A percentile compares a stretch with the other conserved stretches of the same genome.
These are phyloP conservation scores for Henricia sp. DNA, from an alignment of 53 echinoderm and acorn worm species.

Conservation along the genomic window DNA sequence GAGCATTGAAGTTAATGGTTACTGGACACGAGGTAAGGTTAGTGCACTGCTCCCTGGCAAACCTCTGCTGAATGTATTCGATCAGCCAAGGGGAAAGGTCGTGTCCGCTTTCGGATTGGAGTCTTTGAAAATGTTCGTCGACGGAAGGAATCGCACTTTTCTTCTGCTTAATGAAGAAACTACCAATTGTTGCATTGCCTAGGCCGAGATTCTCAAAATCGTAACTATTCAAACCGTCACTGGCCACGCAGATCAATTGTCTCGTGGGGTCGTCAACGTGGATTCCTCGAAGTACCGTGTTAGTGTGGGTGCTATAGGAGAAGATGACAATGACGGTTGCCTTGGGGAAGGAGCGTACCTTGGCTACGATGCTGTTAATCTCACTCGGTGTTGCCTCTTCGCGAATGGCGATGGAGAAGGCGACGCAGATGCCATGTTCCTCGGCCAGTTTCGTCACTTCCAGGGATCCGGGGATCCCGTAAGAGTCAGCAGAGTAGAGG, in stretches of 20 bases:
- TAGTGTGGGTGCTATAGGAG: neutral
- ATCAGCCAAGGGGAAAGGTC: neutral
- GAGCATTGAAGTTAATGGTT: neutral
- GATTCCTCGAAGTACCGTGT: neutral
- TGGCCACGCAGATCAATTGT: neutral
- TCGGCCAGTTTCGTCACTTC: neutral
- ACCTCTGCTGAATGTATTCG: neutral
- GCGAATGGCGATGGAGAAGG: neutral
- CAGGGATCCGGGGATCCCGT: slow-evolving; percentile 9
- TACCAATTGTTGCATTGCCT: neutral
- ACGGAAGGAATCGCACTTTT: neutral
- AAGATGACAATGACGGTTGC: slow-evolving; percentile 5
- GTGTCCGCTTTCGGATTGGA: neutral
- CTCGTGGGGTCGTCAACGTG: neutral
- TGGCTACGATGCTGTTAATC: neutral
- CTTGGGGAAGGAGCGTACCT: neutral
- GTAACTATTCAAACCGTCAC: neutral
- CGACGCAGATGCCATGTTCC: neutral
- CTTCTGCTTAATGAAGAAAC: neutral
- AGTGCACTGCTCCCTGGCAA: neutral
- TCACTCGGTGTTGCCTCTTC: neutral
- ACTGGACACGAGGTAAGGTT: neutral
- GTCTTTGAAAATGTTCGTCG: neutral
- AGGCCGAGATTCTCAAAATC: neutral
- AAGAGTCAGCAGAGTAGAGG: neutral